Conservation (phyloP, 1,140 invertebrate genomes). For the Rhizoglyphus robini region DNA sequence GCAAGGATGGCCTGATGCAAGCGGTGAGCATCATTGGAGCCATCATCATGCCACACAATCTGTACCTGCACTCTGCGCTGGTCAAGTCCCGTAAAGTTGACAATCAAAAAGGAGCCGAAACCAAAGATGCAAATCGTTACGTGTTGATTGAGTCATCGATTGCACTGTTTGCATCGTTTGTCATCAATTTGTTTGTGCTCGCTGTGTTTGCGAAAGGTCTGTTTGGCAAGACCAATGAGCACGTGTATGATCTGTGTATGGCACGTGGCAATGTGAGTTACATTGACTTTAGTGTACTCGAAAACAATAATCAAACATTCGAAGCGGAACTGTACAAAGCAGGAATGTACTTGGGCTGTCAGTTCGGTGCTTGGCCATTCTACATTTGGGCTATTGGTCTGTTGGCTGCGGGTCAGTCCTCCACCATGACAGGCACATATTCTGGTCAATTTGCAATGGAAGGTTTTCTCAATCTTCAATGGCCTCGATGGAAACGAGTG, state of each 20-base stretch:
- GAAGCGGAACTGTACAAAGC: conserved; percentile 66
- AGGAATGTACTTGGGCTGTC: conserved; percentile 27
- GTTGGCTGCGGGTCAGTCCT: conserved; percentile 43
- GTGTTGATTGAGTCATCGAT: conserved; percentile 70
- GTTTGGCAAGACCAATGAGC: conserved; percentile 50
- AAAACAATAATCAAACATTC: conserved; percentile 41
- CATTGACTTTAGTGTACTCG: conserved; percentile 1
- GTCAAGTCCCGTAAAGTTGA: conserved; percentile 81
- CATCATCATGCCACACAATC: conserved; percentile 88
- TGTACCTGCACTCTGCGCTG: conserved; percentile 78
- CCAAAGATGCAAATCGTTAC: conserved; percentile 73
- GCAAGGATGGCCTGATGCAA: conserved; percentile 52
- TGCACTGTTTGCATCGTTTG: conserved; percentile 66
- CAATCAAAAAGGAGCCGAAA: conserved; percentile 50
- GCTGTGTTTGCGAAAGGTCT: conserved; percentile 73
- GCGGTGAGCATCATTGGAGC: conserved; percentile 81
- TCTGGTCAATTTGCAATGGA: conserved; percentile 31
- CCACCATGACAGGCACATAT: conserved; percentile 45
- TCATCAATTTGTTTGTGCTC: conserved; percentile 82
- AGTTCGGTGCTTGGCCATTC: conserved; percentile 29
- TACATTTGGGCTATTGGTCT: conserved; percentile 47
- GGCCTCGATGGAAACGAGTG: conserved; percentile 36
- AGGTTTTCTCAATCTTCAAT: conserved; percentile 35
- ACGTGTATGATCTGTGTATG: conserved; percentile 35
- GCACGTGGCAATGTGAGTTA: background rate